These are phyloP conservation scores for Orchesella cincta DNA, from an alignment of 1,140 invertebrate species.

Conservation along the genomic window DNA sequence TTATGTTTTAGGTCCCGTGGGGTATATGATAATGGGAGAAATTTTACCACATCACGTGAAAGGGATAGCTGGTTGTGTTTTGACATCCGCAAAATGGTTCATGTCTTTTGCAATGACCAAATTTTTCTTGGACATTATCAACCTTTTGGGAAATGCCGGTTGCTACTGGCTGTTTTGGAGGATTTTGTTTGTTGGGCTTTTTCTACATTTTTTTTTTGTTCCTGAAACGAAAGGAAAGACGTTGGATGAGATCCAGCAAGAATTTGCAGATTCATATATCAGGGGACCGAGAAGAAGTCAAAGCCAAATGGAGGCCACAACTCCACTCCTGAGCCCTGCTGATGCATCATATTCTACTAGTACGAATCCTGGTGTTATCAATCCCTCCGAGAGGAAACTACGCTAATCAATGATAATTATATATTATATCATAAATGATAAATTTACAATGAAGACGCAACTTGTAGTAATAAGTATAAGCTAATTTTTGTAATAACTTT, in stretches of 20 bases:
- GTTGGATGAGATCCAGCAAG: constrained; percentile 54
- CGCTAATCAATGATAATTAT: not conserved
- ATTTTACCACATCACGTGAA: constrained; percentile 29
- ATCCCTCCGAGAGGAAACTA: not conserved
- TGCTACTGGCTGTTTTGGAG: constrained; percentile 65
- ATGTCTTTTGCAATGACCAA: constrained; percentile 62
- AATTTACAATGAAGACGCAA: not conserved
- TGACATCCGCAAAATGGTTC: constrained; percentile 60
- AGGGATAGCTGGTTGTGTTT: constrained; percentile 64
- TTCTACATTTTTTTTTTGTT: constrained; percentile 66
- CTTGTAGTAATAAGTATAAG: not conserved
- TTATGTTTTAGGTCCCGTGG: constrained; percentile 17
- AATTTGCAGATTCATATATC: constrained; percentile 27
- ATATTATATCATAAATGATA: not conserved
- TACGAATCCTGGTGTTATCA: not conserved
- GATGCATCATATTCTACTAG: not conserved
- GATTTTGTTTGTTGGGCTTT: constrained; percentile 58
- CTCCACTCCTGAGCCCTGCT: not conserved
- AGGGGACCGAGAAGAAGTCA: not conserved
- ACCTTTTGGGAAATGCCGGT: constrained; percentile 58
- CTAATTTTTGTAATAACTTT: not conserved
- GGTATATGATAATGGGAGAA: constrained; percentile 31
- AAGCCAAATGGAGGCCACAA: not conserved
- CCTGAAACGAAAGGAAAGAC: constrained; percentile 77
- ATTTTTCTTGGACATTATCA: constrained; percentile 57